A percentile compares a stretch with the other conserved stretches of the same genome.
These are phyloP conservation scores for Platypus cylindrus DNA, from an alignment of 2,888 invertebrate genomes.

Conservation along the genomic window DNA sequence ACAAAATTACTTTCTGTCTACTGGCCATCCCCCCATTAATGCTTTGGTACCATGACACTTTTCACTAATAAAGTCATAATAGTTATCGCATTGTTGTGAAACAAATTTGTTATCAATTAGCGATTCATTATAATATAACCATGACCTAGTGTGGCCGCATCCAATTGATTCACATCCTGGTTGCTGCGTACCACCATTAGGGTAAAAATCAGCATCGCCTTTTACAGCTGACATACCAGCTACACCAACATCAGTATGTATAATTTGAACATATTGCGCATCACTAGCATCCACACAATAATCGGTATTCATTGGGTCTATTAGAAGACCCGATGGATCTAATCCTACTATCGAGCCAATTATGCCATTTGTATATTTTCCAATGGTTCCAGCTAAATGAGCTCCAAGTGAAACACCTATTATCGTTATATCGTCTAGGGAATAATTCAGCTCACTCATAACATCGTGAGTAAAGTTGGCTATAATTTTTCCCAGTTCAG, in stretches of 20 bases:
- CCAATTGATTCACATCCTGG: conserved; percentile 15
- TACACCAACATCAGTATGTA: conserved; percentile 14
- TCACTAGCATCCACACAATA: conserved; percentile 8
- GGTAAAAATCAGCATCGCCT: conserved; percentile 13
- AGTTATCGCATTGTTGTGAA: conserved; percentile 4
- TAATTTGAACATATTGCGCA: conserved; percentile 12
- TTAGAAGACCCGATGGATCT: conserved; percentile 14
- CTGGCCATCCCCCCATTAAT: conserved; percentile 8
- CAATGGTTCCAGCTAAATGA: conserved; percentile 11
- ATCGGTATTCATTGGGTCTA: conserved; percentile 5
- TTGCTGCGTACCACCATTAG: conserved; percentile 14
- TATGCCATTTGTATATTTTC: conserved; percentile 7
- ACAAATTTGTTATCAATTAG: conserved; percentile 7
- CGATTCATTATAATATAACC: conserved; percentile 12
- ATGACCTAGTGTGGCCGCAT: conserved; percentile 13
- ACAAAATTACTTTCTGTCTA: conserved; percentile 1
- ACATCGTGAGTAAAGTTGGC: conserved; percentile 6
- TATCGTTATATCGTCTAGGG: conserved; percentile 6
- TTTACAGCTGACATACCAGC: conserved; percentile 10
- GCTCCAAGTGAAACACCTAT: conserved; percentile 15
- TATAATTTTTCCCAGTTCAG: conserved; percentile 6
- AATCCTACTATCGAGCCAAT: conserved; percentile 10
- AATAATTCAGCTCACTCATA: conserved; percentile 6
- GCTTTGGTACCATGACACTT: background rate
- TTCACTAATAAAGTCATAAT: conserved; percentile 1